phyloP scores from a whole-genome alignment of 2,797 vertebrate species.

The Sebastiscus tertius region DNA sequence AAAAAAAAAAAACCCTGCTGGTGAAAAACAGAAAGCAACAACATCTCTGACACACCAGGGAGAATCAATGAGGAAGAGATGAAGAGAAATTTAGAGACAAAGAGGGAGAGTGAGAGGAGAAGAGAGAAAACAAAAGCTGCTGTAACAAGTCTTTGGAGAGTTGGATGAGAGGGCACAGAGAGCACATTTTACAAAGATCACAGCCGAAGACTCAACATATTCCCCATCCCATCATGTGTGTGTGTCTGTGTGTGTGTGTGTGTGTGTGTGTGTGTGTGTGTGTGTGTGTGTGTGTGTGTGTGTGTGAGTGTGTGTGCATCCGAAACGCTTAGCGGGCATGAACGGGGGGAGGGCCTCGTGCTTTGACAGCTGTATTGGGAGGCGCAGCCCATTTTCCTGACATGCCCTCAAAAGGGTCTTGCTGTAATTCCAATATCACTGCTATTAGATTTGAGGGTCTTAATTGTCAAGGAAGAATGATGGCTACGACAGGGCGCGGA shows the following conservation, averaged over 20 bases:
- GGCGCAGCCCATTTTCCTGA: constrained; percentile 60
- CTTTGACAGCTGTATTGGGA: constrained; percentile 80
- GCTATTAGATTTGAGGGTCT: constrained; percentile 86
- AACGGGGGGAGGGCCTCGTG: constrained; percentile 51
- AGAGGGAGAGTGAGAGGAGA: constrained; percentile 58
- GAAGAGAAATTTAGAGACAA: constrained; percentile 80
- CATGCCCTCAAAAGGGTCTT: constrained; percentile 74
- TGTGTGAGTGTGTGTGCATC: constrained; percentile 7
- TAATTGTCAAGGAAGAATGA: constrained; percentile 87
- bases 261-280: constrained; percentile 32
- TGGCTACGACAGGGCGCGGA: constrained; percentile 66
- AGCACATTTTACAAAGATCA: constrained; percentile 78
- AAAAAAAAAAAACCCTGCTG: constrained; percentile 28
- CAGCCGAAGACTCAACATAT: constrained; percentile 74
- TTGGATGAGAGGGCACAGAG: constrained; percentile 78
- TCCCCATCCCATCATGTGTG: constrained; percentile 59
- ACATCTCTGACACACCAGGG: constrained; percentile 75
- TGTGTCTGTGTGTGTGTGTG: constrained; percentile 26
- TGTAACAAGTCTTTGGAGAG: constrained; percentile 81
- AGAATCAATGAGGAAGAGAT: constrained; percentile 78
- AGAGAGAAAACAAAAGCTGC: constrained; percentile 80
- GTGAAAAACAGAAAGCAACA: constrained; percentile 70
- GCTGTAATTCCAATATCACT: constrained; percentile 83
- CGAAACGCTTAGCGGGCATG: constrained; percentile 61
- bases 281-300: constrained; percentile 16